Base-by-base conservation (phyloP, 1,140 invertebrate species). In the Drosophila pachea region DNA sequence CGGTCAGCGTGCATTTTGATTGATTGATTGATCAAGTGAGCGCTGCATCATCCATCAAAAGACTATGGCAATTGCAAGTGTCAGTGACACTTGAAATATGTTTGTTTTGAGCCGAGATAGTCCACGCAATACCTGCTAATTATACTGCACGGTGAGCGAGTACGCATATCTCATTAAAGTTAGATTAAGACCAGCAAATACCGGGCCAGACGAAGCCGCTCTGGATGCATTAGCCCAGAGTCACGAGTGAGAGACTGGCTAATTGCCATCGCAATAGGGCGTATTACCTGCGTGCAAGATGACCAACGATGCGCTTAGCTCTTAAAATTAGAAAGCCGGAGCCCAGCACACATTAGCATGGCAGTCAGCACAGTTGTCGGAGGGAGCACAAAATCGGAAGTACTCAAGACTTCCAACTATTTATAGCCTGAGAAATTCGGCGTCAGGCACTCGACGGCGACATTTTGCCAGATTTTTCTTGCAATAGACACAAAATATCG, bases 231-330 rank as follows among this genome's bases (percentile, higher is more conserved):
- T 22, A 22, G 1, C 22, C 32, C 42, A 45, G 35, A 55, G 65
- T 54, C 62, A 16, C 31, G 22, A 33, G 63, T 40, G 71, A 73
- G 49, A 74, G 64, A 72, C 58, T 53, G 54, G 32, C 64, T 78
- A 84, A 78, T 78, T 78, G 65, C 61, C 54, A 9, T 52, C 68
- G 78, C 74, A 84, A 84, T 83, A 50, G 72, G 16, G 61, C 79
- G 74, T 65, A 70, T 65, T 84, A 84, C 79, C 79, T 84, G 73
- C 55, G n/a, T 7, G 7, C 16, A n/a, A 53, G 40, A 42, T 54
- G 38, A 16, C 36, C 72, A 78, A 45, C 58, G 61, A 67, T 60
- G 67, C 78, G 64, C 65, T 49, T 14, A 38, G 40, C 40, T 2
- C 40, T 22, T 2, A 33, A 49, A 74, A 64, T 68, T 70, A 45